Percentiles rank a stretch among this genome's conserved stretches.
Conservation (phyloP, 2,113 vertebrate genomes). For the Macaca nemestrina region DNA sequence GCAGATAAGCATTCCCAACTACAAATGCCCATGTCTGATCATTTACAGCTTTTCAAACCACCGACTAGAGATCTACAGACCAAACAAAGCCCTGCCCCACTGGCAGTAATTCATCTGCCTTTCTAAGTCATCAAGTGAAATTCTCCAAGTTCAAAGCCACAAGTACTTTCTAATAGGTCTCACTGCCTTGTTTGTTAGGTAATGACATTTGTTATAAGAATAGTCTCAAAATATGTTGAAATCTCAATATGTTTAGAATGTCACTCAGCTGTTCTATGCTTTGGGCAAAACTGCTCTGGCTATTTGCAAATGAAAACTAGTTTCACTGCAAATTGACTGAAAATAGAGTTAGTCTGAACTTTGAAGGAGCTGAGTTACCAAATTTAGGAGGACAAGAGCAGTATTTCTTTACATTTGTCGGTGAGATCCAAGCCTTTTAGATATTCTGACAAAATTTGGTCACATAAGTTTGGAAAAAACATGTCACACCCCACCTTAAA, state of each 20-base stretch:
- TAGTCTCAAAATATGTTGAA: slow-evolving; percentile 4
- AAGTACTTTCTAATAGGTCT: not conserved
- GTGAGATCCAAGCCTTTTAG: not conserved
- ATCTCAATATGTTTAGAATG: not conserved
- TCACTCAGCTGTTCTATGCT: not conserved
- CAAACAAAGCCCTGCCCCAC: not conserved
- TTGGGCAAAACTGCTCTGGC: not conserved
- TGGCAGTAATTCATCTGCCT: not conserved
- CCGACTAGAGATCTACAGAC: not conserved
- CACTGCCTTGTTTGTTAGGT: slow-evolving; percentile 4
- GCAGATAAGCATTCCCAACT: not conserved
- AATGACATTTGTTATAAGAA: slow-evolving; percentile 5
- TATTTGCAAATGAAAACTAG: slow-evolving; percentile 18
- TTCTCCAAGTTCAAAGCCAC: not conserved
- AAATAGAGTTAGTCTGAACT: slow-evolving; percentile 20
- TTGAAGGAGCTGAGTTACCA: not conserved
- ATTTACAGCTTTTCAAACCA: slow-evolving; percentile 20
- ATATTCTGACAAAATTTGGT: slow-evolving; percentile 9
- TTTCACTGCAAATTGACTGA: not conserved
- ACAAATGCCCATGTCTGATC: not conserved
- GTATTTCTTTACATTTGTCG: not conserved
- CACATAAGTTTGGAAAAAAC: not conserved
- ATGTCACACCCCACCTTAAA: not conserved
- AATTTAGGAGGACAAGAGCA: not conserved
- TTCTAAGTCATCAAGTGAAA: slow-evolving; percentile 25